A percentile compares a stretch with the other conserved stretches of the same genome.
Evolutionary conservation across 2,113 vertebrate species (phyloP).

Genomic region (Phalacrocorax pelagicus): DNA sequence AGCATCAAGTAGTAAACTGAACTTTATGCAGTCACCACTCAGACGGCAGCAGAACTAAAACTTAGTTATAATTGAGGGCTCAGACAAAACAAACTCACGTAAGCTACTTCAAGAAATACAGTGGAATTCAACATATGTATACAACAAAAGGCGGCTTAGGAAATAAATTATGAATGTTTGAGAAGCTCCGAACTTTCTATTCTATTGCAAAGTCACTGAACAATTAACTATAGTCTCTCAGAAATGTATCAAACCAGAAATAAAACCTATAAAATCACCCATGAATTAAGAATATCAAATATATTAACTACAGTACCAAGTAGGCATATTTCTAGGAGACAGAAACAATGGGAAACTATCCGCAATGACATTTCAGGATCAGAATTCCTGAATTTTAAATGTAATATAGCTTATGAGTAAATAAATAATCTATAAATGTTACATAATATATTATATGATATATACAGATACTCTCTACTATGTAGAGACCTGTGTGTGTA

Average conservation of each 20-base stretch:
- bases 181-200: neutral
- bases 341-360: neutral
- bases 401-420: neutral
- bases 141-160: neutral
- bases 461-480: neutral
- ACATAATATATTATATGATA: neutral
- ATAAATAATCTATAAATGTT: neutral
- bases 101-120: constrained; percentile 5
- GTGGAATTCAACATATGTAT: neutral
- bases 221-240: neutral
- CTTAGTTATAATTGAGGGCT: constrained; percentile 18
- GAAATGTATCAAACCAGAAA: neutral
- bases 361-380: neutral
- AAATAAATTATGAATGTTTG: constrained; percentile 17
- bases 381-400: neutral
- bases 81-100: constrained; percentile 43
- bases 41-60: constrained; percentile 54
- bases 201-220: neutral
- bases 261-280: neutral
- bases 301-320: neutral
- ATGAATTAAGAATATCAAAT: neutral
- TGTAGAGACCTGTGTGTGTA: neutral
- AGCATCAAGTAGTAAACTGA: neutral
- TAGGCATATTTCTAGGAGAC: neutral
- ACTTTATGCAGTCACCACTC: constrained; percentile 4